Conservation (phyloP, 35 echinoderm and acorn worm species). For the Eucidaris tribuloides region DNA sequence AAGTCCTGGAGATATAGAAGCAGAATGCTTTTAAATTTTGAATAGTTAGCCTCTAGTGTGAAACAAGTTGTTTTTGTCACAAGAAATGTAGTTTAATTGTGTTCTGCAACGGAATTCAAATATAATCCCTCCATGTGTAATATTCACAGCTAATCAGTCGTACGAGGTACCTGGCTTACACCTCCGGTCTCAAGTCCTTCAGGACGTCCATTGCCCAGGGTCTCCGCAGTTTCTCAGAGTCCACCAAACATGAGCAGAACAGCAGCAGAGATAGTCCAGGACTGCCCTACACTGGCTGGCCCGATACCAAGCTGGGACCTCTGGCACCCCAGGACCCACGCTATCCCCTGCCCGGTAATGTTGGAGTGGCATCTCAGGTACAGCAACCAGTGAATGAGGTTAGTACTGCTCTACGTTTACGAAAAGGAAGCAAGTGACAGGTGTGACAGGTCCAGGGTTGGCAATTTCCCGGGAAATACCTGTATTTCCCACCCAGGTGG, state of each 20-base stretch:
- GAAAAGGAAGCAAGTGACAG: no score
- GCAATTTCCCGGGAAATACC: no score
- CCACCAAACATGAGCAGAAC: constrained; percentile 24
- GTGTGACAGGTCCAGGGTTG: no score
- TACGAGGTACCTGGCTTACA: neutral
- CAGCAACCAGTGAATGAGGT: neutral
- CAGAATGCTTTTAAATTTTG: no score
- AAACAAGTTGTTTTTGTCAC: no score
- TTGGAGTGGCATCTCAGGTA: constrained; percentile 45
- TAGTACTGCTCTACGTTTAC: no score
- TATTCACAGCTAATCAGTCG: constrained; percentile 23
- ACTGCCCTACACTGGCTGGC: constrained; percentile 10
- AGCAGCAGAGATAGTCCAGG: neutral
- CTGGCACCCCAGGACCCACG: constrained; percentile 59
- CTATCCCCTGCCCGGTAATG: constrained; percentile 87
- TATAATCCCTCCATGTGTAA: no score
- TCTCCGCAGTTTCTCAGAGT: constrained; percentile 15
- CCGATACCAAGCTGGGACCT: constrained; percentile 73
- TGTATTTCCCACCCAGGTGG: no score
- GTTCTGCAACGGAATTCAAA: no score
- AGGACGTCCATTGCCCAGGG: neutral
- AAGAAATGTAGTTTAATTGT: no score
- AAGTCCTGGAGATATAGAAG: no score
- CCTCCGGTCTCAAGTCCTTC: neutral
- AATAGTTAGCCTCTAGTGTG: no score